Percentiles rank a stretch among this genome's conserved stretches.
These are phyloP conservation scores for Pempheris klunzingeri DNA, from an alignment of 2,797 vertebrate genomes.

Conservation along the genomic window DNA sequence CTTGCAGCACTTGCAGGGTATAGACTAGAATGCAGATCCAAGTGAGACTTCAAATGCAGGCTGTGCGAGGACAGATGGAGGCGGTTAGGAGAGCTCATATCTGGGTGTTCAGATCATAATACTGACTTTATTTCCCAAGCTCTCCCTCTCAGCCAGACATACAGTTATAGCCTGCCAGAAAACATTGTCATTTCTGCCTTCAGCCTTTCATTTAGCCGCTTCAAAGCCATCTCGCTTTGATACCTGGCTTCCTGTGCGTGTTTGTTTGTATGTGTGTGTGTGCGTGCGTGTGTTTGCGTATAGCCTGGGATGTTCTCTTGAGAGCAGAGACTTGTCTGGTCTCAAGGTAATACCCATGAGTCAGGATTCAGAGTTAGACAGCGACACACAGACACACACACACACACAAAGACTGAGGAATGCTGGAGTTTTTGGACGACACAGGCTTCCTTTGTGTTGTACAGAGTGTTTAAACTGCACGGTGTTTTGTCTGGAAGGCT, in stretches of 20 bases:
- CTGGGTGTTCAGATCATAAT: constrained; percentile 78
- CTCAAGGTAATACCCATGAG: constrained; percentile 72
- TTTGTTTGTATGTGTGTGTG: constrained; percentile 30
- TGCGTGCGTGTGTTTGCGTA: constrained; percentile 26
- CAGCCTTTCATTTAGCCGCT: constrained; percentile 74
- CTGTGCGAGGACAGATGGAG: constrained; percentile 78
- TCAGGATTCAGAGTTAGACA: constrained; percentile 57
- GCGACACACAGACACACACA: constrained; percentile 33
- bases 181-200: constrained; percentile 73
- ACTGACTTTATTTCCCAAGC: constrained; percentile 76
- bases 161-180: constrained; percentile 73
- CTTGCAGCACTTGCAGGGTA: constrained; percentile 45
- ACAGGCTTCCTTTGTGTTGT: constrained; percentile 37
- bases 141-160: constrained; percentile 70
- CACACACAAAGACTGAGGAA: constrained; percentile 33
- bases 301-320: constrained; percentile 59
- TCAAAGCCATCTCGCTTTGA: constrained; percentile 72
- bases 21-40: constrained; percentile 59
- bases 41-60: constrained; percentile 73
- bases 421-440: constrained; percentile 30
- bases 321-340: constrained; percentile 67
- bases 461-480: constrained; percentile 50
- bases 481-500: constrained; percentile 54
- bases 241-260: constrained; percentile 63
- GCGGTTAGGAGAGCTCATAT: constrained; percentile 77